Evolutionary conservation across 2,888 invertebrate genomes (phyloP).

Genomic region (Monopis laevigella): DNA sequence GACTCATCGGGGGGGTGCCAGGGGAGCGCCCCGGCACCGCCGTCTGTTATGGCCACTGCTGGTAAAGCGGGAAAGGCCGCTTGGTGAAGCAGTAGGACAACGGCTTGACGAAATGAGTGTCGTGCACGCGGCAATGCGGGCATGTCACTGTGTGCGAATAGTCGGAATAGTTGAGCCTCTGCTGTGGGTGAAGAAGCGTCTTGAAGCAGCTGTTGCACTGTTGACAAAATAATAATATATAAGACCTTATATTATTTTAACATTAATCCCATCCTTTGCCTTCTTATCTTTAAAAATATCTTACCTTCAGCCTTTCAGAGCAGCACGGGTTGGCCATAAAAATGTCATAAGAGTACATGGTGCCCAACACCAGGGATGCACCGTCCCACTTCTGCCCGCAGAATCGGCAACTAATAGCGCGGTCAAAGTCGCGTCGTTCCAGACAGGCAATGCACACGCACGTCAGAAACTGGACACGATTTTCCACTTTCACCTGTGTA

Average conservation of each 20-base stretch:
- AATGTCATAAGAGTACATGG: slow-evolving; percentile 98
- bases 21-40: slow-evolving; percentile 72
- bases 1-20: slow-evolving; percentile 50
- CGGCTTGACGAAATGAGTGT: slow-evolving; percentile 95
- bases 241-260: not conserved
- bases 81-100: slow-evolving; percentile 85
- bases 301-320: slow-evolving; percentile 87
- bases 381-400: slow-evolving; percentile 93
- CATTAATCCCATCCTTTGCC: not conserved
- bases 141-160: slow-evolving; percentile 93
- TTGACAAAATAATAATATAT: not conserved
- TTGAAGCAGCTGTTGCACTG: slow-evolving; percentile 95
- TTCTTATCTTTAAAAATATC: not conserved
- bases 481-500: slow-evolving; percentile 87
- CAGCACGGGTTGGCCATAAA: slow-evolving; percentile 98
- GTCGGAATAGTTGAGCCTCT: slow-evolving; percentile 92
- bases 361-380: slow-evolving; percentile 91
- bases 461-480: slow-evolving; percentile 88
- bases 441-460: slow-evolving; percentile 96
- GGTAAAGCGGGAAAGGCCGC: slow-evolving; percentile 72
- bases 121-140: slow-evolving; percentile 88
- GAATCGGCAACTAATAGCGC: slow-evolving; percentile 83
- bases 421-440: slow-evolving; percentile 81
- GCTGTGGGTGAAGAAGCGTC: slow-evolving; percentile 86
- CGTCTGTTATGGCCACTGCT: slow-evolving; percentile 90